Percentiles rank a stretch among this genome's conserved stretches.
These are phyloP conservation scores for Clarias gariepinus DNA, from an alignment of 2,113 vertebrate species.

Conservation along the genomic window DNA sequence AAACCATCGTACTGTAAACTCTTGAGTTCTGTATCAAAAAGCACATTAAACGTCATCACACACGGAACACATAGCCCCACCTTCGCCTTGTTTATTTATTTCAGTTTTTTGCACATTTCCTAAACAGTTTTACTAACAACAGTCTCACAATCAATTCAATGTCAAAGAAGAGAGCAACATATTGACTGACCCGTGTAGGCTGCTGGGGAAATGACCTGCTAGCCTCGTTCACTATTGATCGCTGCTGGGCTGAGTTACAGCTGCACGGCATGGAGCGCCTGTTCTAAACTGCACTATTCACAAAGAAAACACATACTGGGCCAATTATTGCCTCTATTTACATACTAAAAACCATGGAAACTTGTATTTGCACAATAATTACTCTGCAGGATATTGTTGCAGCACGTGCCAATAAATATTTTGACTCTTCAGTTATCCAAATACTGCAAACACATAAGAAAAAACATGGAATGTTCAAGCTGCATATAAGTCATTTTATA, in stretches of 20 bases:
- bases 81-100: background rate
- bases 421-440: background rate
- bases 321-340: slow-evolving; percentile 47
- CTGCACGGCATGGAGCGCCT: slow-evolving; percentile 42
- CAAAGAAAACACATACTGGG: slow-evolving; percentile 34
- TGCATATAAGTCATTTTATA: background rate
- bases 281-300: slow-evolving; percentile 43
- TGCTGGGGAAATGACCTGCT: slow-evolving; percentile 51
- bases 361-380: slow-evolving; percentile 29
- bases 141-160: slow-evolving; percentile 53
- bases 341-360: slow-evolving; percentile 42
- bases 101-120: slow-evolving; percentile 39
- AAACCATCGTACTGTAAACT: background rate
- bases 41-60: background rate
- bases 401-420: slow-evolving; percentile 20
- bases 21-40: background rate
- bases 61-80: background rate
- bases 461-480: background rate
- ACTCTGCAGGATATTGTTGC: background rate
- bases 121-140: slow-evolving; percentile 54
- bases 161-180: slow-evolving; percentile 61
- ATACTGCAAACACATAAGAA: background rate
- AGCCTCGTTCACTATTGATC: slow-evolving; percentile 57
- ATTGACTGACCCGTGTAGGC: slow-evolving; percentile 57
- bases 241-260: slow-evolving; percentile 52